Conservation (phyloP, 2,797 vertebrate species). For the Hephaestus fuliginosus region DNA sequence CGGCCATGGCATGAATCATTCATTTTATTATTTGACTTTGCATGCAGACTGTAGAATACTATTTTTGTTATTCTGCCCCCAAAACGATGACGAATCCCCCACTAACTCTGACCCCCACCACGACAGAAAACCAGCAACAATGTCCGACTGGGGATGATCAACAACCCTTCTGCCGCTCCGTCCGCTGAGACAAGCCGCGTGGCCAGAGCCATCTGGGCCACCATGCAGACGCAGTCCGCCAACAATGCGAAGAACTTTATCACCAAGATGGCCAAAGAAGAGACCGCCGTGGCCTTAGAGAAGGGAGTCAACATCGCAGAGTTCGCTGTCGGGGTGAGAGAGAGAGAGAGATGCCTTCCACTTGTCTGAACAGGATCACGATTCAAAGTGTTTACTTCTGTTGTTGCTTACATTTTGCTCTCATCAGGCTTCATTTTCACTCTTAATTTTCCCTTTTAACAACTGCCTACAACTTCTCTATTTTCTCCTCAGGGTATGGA, state of each 20-base stretch:
- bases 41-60: not conserved
- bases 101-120: not conserved
- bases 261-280: slow-evolving; percentile 96
- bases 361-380: not conserved
- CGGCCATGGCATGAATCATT: not conserved
- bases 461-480: slow-evolving; percentile 1
- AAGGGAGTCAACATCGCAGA: slow-evolving; percentile 86
- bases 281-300: slow-evolving; percentile 88
- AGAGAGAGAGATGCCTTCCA: no score
- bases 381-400: slow-evolving; percentile 10
- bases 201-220: slow-evolving; percentile 93
- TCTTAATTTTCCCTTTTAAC: slow-evolving; percentile 22
- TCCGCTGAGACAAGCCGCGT: slow-evolving; percentile 84
- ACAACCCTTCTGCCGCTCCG: slow-evolving; percentile 88
- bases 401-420: not conserved
- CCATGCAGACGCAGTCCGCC: slow-evolving; percentile 94
- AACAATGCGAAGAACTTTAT: slow-evolving; percentile 99
- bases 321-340: slow-evolving; percentile 95
- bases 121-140: slow-evolving; percentile 96
- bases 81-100: not conserved
- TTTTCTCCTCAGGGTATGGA: slow-evolving; percentile 93
- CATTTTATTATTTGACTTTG: not conserved
- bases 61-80: not conserved
- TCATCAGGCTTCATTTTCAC: not conserved
- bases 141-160: slow-evolving; percentile 93